Conservation (phyloP, 2,888 invertebrate species). For the Acanthoscelides obtectus region DNA sequence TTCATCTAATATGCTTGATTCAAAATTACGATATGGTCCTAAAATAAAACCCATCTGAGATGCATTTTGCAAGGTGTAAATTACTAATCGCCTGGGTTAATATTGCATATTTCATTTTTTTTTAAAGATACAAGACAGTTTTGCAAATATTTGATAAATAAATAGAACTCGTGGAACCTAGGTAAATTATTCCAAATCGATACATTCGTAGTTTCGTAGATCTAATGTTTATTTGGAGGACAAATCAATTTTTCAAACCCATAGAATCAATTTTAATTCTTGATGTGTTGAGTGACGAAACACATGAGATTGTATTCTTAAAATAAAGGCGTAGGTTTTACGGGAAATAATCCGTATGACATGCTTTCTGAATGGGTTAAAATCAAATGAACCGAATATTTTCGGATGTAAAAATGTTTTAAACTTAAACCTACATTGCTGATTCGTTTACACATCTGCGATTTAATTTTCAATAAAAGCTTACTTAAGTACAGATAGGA, state of each 20-base stretch:
- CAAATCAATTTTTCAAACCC: not conserved
- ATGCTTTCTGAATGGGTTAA: not conserved
- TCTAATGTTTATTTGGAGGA: not conserved
- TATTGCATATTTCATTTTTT: not conserved
- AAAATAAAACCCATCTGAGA: too few species aligned
- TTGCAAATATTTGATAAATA: too few species aligned
- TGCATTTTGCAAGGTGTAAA: too few species aligned
- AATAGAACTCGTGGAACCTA: too few species aligned
- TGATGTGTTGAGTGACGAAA: not conserved
- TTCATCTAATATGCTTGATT: too few species aligned
- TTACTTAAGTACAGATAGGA: not conserved
- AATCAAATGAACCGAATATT: not conserved
- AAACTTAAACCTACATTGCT: not conserved
- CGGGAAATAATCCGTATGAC: not conserved
- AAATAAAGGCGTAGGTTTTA: not conserved
- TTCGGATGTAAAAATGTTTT: not conserved
- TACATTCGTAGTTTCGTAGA: not conserved
- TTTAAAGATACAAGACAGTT: not conserved
- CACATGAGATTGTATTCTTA: not conserved
- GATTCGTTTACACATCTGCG: not conserved
- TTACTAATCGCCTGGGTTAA: not conserved
- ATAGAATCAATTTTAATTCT: not conserved
- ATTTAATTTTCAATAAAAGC: not conserved
- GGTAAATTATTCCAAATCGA: not conserved
- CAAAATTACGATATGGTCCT: too few species aligned